Evolutionary conservation across 2,797 vertebrate species (phyloP), one percentile per base, ranked within the genome.

Genomic region (Menidia menidia): DNA sequence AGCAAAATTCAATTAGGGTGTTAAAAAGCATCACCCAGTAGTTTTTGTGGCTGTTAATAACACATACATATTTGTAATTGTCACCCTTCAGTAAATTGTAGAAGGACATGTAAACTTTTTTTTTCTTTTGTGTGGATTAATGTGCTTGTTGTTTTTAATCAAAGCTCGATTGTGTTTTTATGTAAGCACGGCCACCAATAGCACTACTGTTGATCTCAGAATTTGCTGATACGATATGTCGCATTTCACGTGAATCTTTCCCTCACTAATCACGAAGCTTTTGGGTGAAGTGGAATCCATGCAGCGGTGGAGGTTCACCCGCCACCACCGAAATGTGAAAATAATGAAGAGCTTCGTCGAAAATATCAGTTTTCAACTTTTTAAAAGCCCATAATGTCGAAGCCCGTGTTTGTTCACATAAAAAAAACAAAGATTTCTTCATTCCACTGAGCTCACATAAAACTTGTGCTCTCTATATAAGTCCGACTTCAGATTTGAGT

Each of bases 361-460:
- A 25, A 63, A 51, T 19, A 63, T 70, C 35, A 42, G 3, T 4
- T 51, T 51, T 72, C 3, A 0, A 2, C 25, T 25, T 67, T 59
- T 59, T 6, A 58, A 72, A 66, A 73, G 12, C 44, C 52, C 12
- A 30, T 52, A 44, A 57, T 18, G 32, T 65, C 18, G 4, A 51
- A 68, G 2, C 18, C 14, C 73, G 57, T 60, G 39, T 80, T 63
- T 60, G 56, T 33, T 61, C 43, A 33, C 35, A 73, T 65, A 52
- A 16, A 73, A 76, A 78, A 71, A 32, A 43, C 83, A 71, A 75
- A 51, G 78, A 18, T 11, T 0, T 1, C 10, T 9, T 60, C 68
- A 76, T 77, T 73, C 59, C 18, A 3, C 68, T 71, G 60, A 73
- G 55, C 25, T 78, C 60, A 65, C 54, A 77, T 71, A 83, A 25